phyloP scores from a whole-genome alignment of 2,797 vertebrate species.

The Myotis daubentonii region DNA sequence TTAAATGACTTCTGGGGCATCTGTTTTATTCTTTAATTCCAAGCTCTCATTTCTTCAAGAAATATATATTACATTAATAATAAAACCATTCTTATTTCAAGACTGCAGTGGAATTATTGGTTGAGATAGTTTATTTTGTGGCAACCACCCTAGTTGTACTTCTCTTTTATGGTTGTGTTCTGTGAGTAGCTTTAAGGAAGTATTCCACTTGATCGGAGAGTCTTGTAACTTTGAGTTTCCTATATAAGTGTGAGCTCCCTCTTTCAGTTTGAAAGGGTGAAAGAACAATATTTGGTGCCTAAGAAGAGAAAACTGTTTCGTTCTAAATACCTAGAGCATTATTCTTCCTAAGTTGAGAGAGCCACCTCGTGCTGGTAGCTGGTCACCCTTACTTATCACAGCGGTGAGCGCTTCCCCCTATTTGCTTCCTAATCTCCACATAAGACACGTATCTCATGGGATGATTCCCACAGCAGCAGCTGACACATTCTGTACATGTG shows the following conservation, averaged over 20 bases:
- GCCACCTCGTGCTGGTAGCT: neutral
- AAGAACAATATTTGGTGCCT: neutral
- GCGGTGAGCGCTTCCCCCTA: neutral
- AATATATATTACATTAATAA: slow-evolving; percentile 31
- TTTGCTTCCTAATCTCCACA: neutral
- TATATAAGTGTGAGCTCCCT: neutral
- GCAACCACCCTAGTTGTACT: neutral
- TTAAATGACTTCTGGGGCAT: neutral
- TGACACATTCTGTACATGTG: neutral
- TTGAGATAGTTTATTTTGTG: slow-evolving; percentile 1
- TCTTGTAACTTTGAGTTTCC: neutral
- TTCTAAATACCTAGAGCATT: neutral
- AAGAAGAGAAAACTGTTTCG: neutral
- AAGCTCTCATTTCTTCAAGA: slow-evolving; percentile 41
- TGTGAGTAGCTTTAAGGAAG: slow-evolving; percentile 3
- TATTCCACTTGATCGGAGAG: neutral
- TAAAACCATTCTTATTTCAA: slow-evolving; percentile 30
- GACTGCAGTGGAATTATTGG: slow-evolving; percentile 12
- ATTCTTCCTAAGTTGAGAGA: neutral
- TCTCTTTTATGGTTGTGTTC: slow-evolving; percentile 38
- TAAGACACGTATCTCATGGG: neutral
- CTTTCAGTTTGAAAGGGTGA: neutral
- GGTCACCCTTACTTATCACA: neutral
- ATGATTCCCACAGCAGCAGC: neutral
- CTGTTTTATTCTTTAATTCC: slow-evolving; percentile 41